Evolutionary conservation across 2,113 vertebrate species (phyloP), one percentile per base, ranked within the genome.

Genomic region (Aspiorhynchus laticeps): DNA sequence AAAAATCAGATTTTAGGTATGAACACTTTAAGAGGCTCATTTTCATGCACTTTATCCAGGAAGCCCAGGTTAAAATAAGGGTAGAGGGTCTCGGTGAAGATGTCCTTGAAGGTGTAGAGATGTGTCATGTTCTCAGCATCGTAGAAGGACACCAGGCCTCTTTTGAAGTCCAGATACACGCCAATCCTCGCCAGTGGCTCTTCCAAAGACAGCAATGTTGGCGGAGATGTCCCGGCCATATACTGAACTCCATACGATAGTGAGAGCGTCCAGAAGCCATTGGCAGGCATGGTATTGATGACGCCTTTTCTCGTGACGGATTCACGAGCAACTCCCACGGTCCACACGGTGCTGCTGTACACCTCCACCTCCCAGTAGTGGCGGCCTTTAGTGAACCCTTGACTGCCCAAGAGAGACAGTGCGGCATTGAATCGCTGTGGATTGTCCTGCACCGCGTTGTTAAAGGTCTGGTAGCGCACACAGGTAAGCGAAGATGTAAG

Each of bases 321-420:
- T 89, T 96, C 95, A 1, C 94, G 91, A 3, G 95, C 95, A 77
- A 95, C 95, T 2, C 95, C 95, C 7, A 96, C 93, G 0, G 94
- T 95, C 95, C 95, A 96, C 31, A 95, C 95, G 0, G 95, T 94
- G 91, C 95, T 95, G 92, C 94, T 96, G 88, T 95, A 94, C 38
- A 96, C 95, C 76, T 95, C 95, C 0, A 96, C 94, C 91, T 96
- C 95, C 95, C 95, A 96, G 93, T 96, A 96, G 89, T 95, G 94
- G 14, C 94, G 93, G 7, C 95, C 95, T 0, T 95, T 93, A 41
- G 93, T 94, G 91, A 96, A 95, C 51, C 95, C 93, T 91, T 95
- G 94, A 78, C 93, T 95, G 6, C 92, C 95, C 7, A 96, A 92
- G 80, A 96, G 92, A 0, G 95, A 96, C 85, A 95, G 92, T 41